A percentile compares a stretch with the other conserved stretches of the same genome.
Conservation (phyloP, 2,888 invertebrate species). For the Acanthosepion pharaonis region DNA sequence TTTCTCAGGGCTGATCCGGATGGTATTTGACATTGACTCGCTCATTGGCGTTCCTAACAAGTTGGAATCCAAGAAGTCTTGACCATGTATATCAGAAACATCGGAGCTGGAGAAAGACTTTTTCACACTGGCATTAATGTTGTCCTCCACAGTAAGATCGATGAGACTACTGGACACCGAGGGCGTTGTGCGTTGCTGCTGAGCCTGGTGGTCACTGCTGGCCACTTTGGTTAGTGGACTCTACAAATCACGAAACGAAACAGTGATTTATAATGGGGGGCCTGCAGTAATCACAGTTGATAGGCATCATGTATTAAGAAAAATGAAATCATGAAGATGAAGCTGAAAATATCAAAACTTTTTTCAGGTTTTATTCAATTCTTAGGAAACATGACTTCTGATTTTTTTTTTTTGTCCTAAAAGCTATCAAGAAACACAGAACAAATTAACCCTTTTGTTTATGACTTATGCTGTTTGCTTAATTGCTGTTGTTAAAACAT, state of each 20-base stretch:
- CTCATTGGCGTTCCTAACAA: slow-evolving; percentile 60
- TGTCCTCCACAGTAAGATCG: slow-evolving; percentile 54
- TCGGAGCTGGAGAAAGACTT: slow-evolving; percentile 62
- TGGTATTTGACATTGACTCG: slow-evolving; percentile 62
- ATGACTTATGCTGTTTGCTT: too few relatives aligned
- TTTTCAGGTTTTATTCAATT: too few relatives aligned
- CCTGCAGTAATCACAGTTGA: too few relatives aligned
- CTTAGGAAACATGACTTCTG: too few relatives aligned
- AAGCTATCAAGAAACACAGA: too few relatives aligned
- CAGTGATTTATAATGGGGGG: background rate
- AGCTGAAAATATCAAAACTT: too few relatives aligned
- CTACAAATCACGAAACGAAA: slow-evolving; percentile 51
- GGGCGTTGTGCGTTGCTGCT: slow-evolving; percentile 58
- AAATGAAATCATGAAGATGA: too few relatives aligned
- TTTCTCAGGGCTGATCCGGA: slow-evolving; percentile 69
- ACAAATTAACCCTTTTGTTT: too few relatives aligned
- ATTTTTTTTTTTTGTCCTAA: too few relatives aligned
- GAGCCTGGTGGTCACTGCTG: slow-evolving; percentile 54
- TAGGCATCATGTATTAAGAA: too few relatives aligned
- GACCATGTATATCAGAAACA: slow-evolving; percentile 55
- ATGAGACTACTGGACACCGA: slow-evolving; percentile 60
- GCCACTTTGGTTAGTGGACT: slow-evolving; percentile 54
- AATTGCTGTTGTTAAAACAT: too few relatives aligned
- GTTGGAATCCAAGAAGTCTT: slow-evolving; percentile 59
- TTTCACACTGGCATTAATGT: slow-evolving; percentile 49